Conservation (phyloP, 2,888 invertebrate species). For the Lutraria lutraria region DNA sequence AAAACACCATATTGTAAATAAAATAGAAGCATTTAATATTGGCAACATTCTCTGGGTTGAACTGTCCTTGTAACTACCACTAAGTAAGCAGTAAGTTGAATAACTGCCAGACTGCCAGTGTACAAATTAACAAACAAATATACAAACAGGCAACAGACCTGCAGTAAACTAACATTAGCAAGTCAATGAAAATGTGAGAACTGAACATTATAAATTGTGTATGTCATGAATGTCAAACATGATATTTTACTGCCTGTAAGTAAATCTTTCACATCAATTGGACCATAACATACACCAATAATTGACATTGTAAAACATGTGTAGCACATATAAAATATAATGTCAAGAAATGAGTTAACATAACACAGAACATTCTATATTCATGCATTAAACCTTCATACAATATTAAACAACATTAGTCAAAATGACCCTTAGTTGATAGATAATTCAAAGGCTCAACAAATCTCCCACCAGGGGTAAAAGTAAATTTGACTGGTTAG, state of each 20-base stretch:
- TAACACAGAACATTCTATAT: not conserved
- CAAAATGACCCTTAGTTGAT: too few species aligned
- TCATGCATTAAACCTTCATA: not conserved
- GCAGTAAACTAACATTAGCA: too few species aligned
- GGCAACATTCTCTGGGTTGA: too few species aligned
- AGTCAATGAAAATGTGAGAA: not conserved
- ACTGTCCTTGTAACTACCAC: too few species aligned
- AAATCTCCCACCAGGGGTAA: too few species aligned
- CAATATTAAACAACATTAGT: too few species aligned
- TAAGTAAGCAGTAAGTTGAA: too few species aligned
- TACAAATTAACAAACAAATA: not conserved
- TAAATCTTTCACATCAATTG: not conserved
- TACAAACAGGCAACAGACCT: not conserved
- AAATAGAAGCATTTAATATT: too few species aligned
- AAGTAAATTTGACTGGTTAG: too few species aligned
- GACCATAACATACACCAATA: not conserved
- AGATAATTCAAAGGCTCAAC: too few species aligned
- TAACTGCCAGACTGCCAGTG: too few species aligned
- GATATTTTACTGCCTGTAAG: conserved; percentile 3
- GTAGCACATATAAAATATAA: not conserved
- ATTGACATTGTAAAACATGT: not conserved
- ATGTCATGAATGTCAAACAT: not conserved
- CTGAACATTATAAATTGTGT: not conserved
- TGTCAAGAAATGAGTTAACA: not conserved
- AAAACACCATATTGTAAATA: too few species aligned